These are phyloP conservation scores for Polyploca ridens DNA, from an alignment of 2,888 invertebrate genomes.

Conservation along the genomic window DNA sequence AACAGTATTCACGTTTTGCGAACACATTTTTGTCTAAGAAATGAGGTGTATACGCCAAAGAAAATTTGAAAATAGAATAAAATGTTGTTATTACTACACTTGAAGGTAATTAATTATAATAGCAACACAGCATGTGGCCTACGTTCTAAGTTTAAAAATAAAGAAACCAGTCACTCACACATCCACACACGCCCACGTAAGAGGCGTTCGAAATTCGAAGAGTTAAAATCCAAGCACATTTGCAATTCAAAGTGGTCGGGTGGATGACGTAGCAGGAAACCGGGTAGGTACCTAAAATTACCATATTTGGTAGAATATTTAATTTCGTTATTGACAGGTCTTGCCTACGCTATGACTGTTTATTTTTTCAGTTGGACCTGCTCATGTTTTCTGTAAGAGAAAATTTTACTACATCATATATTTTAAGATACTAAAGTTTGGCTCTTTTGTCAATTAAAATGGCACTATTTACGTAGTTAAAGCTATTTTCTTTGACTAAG, in stretches of 20 bases:
- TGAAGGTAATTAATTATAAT: slow-evolving; percentile 11
- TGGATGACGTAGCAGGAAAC: slow-evolving; percentile 76
- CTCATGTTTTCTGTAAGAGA: too few relatives aligned
- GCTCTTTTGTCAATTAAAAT: too few relatives aligned
- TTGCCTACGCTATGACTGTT: neutral
- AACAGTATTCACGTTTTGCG: too few relatives aligned
- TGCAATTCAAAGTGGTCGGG: slow-evolving; percentile 50
- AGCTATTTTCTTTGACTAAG: too few relatives aligned
- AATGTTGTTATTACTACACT: neutral
- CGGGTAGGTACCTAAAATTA: slow-evolving; percentile 40
- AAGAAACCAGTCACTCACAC: slow-evolving; percentile 43
- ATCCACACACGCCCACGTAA: slow-evolving; percentile 58
- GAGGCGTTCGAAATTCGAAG: slow-evolving; percentile 60
- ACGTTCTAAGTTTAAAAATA: slow-evolving; percentile 21
- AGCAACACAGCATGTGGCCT: slow-evolving; percentile 11
- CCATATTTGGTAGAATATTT: slow-evolving; percentile 30
- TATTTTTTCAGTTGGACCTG: neutral
- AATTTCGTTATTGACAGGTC: slow-evolving; percentile 1
- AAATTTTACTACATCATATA: too few relatives aligned
- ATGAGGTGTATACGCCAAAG: neutral
- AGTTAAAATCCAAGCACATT: slow-evolving; percentile 72
- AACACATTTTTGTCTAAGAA: neutral
- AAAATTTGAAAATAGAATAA: neutral
- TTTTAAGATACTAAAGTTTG: too few relatives aligned
- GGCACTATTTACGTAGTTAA: too few relatives aligned